Conservation (phyloP, 2,113 vertebrate species). For the Neoarius graeffei region DNA sequence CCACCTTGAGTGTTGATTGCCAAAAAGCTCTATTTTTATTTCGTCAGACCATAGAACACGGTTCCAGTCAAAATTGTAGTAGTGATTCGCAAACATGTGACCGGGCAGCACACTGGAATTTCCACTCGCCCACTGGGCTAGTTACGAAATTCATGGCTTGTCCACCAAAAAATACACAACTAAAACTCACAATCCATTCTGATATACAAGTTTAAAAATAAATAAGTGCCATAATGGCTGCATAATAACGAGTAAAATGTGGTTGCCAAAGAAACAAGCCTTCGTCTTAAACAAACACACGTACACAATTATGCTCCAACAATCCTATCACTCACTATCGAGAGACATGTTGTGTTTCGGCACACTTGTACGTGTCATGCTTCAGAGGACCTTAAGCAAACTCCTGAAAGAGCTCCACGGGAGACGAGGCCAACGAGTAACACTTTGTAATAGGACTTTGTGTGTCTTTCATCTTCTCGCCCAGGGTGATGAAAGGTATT, state of each 20-base stretch:
- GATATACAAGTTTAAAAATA: background rate
- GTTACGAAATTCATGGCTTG: background rate
- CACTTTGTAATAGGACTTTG: background rate
- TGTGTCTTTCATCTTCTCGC: background rate
- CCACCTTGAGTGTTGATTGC: too few species aligned
- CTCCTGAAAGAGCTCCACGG: conserved; percentile 10
- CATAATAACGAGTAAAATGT: background rate
- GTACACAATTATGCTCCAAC: conserved; percentile 2
- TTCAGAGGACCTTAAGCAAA: conserved; percentile 15
- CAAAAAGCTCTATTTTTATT: too few species aligned
- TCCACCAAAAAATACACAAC: background rate
- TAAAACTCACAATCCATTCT: background rate
- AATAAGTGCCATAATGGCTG: background rate
- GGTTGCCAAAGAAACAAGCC: background rate
- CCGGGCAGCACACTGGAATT: background rate
- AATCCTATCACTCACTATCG: background rate
- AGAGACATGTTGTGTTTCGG: conserved; percentile 36
- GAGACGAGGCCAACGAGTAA: background rate
- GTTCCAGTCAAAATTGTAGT: too few species aligned
- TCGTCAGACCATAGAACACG: too few species aligned
- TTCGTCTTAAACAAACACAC: background rate
- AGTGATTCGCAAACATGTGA: background rate
- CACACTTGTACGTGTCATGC: conserved; percentile 35
- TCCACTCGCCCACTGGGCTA: too few species aligned
- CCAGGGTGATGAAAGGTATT: background rate